These are phyloP conservation scores for Kryptolebias marmoratus DNA, from an alignment of 2,113 vertebrate genomes.

Conservation along the genomic window DNA sequence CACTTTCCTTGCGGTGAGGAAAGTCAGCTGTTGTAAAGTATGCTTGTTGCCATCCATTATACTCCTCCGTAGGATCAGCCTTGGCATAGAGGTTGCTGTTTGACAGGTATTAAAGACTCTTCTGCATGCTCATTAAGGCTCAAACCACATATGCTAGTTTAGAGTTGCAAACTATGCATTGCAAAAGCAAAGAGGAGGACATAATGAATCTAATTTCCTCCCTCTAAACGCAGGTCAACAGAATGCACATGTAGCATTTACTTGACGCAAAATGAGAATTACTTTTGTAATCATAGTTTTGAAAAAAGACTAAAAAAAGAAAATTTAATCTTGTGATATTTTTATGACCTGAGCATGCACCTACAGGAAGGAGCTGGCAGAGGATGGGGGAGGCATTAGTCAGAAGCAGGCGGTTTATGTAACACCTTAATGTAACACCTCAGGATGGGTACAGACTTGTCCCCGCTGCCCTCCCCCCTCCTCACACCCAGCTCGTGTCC, in stretches of 20 bases:
- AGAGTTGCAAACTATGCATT: conserved; percentile 81
- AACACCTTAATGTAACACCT: conserved; percentile 48
- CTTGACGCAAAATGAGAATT: conserved; percentile 58
- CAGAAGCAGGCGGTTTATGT: conserved; percentile 1
- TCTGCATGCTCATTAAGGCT: conserved; percentile 79
- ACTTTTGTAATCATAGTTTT: conserved; percentile 72
- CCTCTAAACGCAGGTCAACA: conserved; percentile 64
- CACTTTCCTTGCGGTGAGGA: conserved; percentile 56
- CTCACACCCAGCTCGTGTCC: conserved; percentile 52
- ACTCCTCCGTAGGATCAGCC: conserved; percentile 65
- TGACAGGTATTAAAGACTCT: conserved; percentile 71
- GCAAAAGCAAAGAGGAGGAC: conserved; percentile 68
- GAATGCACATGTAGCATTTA: conserved; percentile 77
- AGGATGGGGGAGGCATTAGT: conserved; percentile 18
- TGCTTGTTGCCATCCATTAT: conserved; percentile 70
- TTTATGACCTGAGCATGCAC: conserved; percentile 74
- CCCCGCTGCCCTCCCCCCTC: conserved; percentile 26
- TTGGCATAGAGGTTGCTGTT: conserved; percentile 55
- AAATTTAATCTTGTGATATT: conserved; percentile 59
- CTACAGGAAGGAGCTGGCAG: conserved; percentile 46
- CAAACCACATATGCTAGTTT: conserved; percentile 72
- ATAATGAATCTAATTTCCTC: conserved; percentile 40
- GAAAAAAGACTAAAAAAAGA: conserved; percentile 28
- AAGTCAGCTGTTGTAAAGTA: conserved; percentile 73
- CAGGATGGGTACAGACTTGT: conserved; percentile 47